Conservation (phyloP, 2,113 vertebrate genomes). For the Oncorhynchus nerka region DNA sequence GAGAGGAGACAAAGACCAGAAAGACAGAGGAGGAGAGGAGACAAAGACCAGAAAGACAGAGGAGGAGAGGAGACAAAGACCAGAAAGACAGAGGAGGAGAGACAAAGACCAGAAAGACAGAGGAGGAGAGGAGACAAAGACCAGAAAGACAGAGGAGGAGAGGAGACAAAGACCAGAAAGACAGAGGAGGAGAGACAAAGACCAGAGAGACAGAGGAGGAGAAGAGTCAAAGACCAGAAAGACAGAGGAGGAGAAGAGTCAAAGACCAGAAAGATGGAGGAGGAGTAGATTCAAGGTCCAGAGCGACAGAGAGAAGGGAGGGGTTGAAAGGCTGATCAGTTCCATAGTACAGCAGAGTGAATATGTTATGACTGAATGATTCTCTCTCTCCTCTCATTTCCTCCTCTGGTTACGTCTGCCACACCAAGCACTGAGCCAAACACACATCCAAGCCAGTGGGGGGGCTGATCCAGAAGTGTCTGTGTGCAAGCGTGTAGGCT, state of each 20-base stretch:
- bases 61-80: not conserved
- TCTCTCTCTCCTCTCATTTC: constrained; percentile 6
- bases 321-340: constrained; percentile 65
- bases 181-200: not conserved
- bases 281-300: constrained; percentile 12
- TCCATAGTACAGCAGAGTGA: constrained; percentile 53
- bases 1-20: not conserved
- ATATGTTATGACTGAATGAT: constrained; percentile 40
- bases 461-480: not conserved
- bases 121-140: not conserved
- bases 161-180: too few relatives aligned
- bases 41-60: constrained; percentile 1
- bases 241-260: not conserved
- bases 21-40: not conserved
- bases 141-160: constrained; percentile 6
- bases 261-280: constrained; percentile 7
- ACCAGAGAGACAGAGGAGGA: not conserved
- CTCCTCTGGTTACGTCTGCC: not conserved
- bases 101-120: too few relatives aligned
- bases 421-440: too few relatives aligned
- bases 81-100: not conserved
- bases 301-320: constrained; percentile 56
- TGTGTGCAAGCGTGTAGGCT: not conserved
- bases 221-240: not conserved
- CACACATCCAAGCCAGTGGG: not conserved